Conservation (phyloP, 2,113 vertebrate genomes). For the Eptesicus fuscus region DNA sequence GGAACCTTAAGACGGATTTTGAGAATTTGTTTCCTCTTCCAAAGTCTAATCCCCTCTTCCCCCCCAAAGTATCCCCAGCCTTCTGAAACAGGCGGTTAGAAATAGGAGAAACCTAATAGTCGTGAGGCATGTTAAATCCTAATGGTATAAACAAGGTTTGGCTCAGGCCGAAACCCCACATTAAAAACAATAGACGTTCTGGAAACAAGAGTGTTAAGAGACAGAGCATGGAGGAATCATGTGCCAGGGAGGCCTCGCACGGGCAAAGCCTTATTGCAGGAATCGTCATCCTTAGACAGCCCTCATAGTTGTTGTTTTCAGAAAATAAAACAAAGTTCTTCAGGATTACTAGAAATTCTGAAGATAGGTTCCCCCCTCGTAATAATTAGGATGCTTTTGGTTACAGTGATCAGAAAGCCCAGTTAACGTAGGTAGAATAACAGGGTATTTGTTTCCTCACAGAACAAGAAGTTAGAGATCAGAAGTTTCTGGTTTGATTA, state of each 20-base stretch:
- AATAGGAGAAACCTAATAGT: conserved; percentile 44
- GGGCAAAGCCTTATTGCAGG: background rate
- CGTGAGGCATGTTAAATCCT: conserved; percentile 15
- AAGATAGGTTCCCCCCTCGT: background rate
- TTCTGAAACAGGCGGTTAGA: conserved; percentile 35
- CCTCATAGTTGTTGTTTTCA: background rate
- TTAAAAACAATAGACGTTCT: conserved; percentile 56
- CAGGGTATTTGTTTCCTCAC: background rate
- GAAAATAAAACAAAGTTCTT: conserved; percentile 36
- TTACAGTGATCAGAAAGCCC: background rate
- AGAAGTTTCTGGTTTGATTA: background rate
- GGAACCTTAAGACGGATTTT: background rate
- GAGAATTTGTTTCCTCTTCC: conserved; percentile 42
- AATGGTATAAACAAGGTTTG: conserved; percentile 51
- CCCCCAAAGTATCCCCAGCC: background rate
- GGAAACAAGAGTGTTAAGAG: conserved; percentile 46
- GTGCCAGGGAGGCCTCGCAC: background rate
- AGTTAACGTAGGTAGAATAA: background rate
- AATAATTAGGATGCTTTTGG: conserved; percentile 25
- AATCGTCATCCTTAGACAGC: background rate
- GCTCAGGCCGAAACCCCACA: conserved; percentile 16
- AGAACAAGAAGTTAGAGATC: background rate
- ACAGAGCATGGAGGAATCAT: background rate
- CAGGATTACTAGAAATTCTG: background rate
- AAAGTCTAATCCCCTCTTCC: background rate